phyloP scores from a whole-genome alignment of 2,797 vertebrate species.

The Scleropages formosus region DNA sequence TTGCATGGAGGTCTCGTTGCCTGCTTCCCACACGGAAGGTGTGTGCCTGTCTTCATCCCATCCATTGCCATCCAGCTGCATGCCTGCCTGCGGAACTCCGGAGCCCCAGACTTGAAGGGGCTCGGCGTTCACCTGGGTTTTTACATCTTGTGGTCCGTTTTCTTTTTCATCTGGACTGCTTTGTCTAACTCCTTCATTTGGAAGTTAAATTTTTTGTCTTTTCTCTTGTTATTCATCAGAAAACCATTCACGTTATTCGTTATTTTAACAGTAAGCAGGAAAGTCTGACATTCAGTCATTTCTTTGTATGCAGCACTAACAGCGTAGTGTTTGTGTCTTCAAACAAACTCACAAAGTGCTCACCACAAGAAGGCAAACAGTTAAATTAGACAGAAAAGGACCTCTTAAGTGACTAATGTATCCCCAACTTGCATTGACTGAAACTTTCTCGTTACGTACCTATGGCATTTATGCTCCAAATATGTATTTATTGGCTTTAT shows the following conservation, averaged over 20 bases:
- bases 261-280: not conserved
- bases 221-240: constrained; percentile 6
- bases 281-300: not conserved
- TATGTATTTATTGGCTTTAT: not conserved
- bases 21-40: constrained; percentile 94
- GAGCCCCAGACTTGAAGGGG: not conserved
- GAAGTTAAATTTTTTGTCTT: constrained; percentile 5
- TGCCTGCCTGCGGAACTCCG: not conserved
- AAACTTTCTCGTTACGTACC: not conserved
- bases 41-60: constrained; percentile 66
- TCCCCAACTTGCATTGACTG: not conserved
- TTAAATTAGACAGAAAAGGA: constrained; percentile 3
- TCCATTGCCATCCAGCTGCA: constrained; percentile 1
- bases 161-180: not conserved
- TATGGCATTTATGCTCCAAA: not conserved
- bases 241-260: not conserved
- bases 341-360: not conserved
- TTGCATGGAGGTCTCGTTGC: constrained; percentile 99
- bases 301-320: not conserved
- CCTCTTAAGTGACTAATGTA: not conserved
- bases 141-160: not conserved
- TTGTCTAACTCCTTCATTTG: not conserved
- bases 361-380: not conserved
- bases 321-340: not conserved
- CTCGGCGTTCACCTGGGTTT: not conserved